Percentiles rank a stretch among this genome's conserved stretches.
phyloP scores from a whole-genome alignment of 2,888 invertebrate species.

The Ernsta delagoae region DNA sequence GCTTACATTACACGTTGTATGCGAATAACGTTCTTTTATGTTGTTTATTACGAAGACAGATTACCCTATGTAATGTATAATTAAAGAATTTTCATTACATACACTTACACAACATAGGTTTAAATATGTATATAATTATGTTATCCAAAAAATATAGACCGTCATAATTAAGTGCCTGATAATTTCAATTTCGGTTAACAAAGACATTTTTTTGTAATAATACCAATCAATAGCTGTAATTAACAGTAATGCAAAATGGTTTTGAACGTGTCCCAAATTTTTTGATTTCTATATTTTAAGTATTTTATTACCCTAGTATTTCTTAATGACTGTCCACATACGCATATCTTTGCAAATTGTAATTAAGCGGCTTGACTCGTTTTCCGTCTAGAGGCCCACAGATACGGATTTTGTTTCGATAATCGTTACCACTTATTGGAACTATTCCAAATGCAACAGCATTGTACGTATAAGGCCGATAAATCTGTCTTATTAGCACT shows the following conservation, averaged over 20 bases:
- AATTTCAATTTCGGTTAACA: background rate
- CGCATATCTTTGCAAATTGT: constrained; percentile 24
- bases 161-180: background rate
- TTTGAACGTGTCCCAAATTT: constrained; percentile 25
- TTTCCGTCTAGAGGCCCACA: constrained; percentile 5
- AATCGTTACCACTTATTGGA: background rate
- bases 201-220: constrained; percentile 16
- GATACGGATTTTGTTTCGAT: constrained; percentile 9
- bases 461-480: background rate
- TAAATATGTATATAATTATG: background rate
- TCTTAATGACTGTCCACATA: constrained; percentile 22
- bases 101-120: constrained; percentile 7
- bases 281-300: constrained; percentile 28
- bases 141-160: background rate
- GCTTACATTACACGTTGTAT: too few relatives aligned
- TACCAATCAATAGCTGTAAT: constrained; percentile 21
- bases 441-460: constrained; percentile 4
- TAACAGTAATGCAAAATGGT: constrained; percentile 21
- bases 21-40: too few relatives aligned
- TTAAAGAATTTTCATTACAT: constrained; percentile 8
- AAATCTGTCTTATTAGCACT: constrained; percentile 11
- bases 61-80: constrained; percentile 15
- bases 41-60: constrained; percentile 13
- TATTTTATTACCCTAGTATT: constrained; percentile 31
- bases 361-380: constrained; percentile 17